Base-by-base conservation (phyloP, 2,888 invertebrate genomes). In the Priocnemis perturbator region DNA sequence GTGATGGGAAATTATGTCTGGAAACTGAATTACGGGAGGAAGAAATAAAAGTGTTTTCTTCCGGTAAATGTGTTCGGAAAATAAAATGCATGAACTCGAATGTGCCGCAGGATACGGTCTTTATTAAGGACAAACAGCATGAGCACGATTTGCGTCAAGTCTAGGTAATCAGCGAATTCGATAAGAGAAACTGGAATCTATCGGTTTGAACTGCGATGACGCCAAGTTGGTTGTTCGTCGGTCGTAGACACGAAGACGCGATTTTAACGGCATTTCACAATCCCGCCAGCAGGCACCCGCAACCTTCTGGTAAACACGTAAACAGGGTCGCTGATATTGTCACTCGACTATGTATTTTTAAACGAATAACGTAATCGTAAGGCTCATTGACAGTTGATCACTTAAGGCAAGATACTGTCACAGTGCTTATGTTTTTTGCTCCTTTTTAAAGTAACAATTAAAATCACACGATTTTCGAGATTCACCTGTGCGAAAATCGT, bases 141-240 rank as follows among this genome's bases (percentile, higher is more conserved):
- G 50, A n/a, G 50, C 58, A 64, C 67, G 70, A 47, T 58, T 64
- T 72, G 55, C 71, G 73, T 77, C 50, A 74, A 67, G 37, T 56
- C 62, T 26, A 53, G 61, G 67, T 75, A 74, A 81, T 73, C 57
- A 63, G 64, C 53, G 21, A 56, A 17, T 26, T 20, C 52, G 64
- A 65, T 70, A 68, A 70, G 23, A 15, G 44, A 67, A 71, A 73
- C 70, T 58, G 44, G 73, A 73, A 67, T 74, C 50, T 60, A 58
- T 67, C 60, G 61, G 66, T 70, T 76, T 26, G 17, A 30, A 55
- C 57, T 21, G 58, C 37, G 19, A 75, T 68, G 59, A 55, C 47
- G 30, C 21, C 21, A 9, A 17, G 7, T 37, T 63, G 37, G 37
- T 37, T 3, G 37, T 67, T 19, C 52, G 59, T 15, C 37, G 60